Evolutionary conservation across 2,888 invertebrate species (phyloP).

Genomic region (Drosophila peninsularis): DNA sequence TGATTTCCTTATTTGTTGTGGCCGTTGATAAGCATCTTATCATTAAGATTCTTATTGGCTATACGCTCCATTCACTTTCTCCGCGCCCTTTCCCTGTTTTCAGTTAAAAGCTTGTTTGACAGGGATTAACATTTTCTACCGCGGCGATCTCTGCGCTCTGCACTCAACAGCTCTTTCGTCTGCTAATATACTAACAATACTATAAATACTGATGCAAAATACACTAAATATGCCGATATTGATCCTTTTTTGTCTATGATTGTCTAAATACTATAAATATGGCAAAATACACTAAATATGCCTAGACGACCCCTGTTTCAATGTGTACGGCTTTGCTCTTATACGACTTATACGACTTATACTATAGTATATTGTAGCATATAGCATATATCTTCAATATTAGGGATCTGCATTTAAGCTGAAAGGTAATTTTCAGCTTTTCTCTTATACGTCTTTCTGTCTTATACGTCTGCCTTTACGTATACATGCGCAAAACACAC

Average conservation of each 20-base stretch:
- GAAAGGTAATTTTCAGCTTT: no score
- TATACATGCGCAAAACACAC: no score
- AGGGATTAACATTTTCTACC: slow-evolving; percentile 8
- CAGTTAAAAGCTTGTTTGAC: slow-evolving; percentile 12
- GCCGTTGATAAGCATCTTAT: slow-evolving; percentile 51
- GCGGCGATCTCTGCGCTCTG: background rate
- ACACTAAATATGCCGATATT: no score
- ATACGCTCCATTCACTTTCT: slow-evolving; percentile 14
- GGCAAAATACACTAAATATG: background rate
- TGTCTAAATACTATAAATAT: background rate
- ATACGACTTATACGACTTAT: background rate
- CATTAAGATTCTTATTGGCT: slow-evolving; percentile 36
- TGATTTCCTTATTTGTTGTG: slow-evolving; percentile 28
- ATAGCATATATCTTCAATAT: no score
- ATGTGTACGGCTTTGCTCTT: background rate
- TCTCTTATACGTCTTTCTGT: no score
- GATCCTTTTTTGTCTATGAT: no score
- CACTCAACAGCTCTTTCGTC: background rate
- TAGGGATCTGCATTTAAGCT: no score
- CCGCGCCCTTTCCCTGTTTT: background rate
- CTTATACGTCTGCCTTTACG: no score
- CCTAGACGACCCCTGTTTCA: background rate
- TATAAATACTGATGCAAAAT: no score
- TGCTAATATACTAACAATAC: background rate
- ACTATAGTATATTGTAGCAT: no score